Base-by-base conservation (phyloP, 2,888 invertebrate genomes). In the Alcis repandata region DNA sequence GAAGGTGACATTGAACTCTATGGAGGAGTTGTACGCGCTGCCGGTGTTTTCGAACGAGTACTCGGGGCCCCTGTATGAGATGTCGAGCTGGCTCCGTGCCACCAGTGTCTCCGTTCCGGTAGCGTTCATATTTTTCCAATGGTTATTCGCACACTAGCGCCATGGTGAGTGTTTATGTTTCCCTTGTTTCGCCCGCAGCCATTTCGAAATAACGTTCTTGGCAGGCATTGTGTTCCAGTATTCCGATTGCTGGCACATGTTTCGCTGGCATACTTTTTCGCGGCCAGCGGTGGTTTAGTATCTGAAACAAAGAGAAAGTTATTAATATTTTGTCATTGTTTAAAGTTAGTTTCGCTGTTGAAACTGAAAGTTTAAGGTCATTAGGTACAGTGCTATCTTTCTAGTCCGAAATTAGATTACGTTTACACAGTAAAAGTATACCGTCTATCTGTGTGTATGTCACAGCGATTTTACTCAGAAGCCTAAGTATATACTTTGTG, bases 131-230 rank as follows among this genome's bases (percentile, higher is more conserved):
- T 92, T 90, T 91, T 82, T 84, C 80, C 79, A 74, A 82, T 87
- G 79, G 83, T 84, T 88, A 92, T 81, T 86, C 79, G 82, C 81
- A 84, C 76, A 73, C 85, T 89, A 92, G 84, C 89, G 86, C 86
- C 92, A 92, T 92, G 87, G 84, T 88, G 84, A 81, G 79, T 87
- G 86, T 89, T 92, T 92, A 88, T 90, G 88, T 84, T 91, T 92
- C 68, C 91, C 91, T 83, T 90, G 92, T 83, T 88, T 92, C 71
- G 86, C 88, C 81, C 89, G 89, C 80, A 92, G 86, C 92, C 92
- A 92, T 91, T 91, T 91, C 74, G 86, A 90, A 82, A 92, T 92
- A 86, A 92, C 85, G 78, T 90, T 92, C 83, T 90, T 92, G 90
- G 91, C 90, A 83, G 87, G 90, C 89, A 89, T 92, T 87, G 86